Evolutionary conservation across 2,888 invertebrate species (phyloP).

Genomic region (Mechanitis messenoides): DNA sequence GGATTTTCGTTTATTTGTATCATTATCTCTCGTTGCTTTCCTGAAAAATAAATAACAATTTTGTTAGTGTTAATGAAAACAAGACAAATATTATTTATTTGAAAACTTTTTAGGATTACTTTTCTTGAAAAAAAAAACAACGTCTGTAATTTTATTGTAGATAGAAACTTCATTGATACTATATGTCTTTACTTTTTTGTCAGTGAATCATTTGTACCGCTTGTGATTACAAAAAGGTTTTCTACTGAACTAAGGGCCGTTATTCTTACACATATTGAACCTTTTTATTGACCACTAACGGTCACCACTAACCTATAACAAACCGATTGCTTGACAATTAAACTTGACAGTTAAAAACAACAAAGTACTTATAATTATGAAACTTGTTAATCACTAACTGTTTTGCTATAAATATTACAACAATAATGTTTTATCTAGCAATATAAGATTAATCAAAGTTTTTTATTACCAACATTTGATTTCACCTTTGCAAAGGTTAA

Average conservation of each 20-base stretch:
- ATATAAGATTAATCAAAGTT: neutral
- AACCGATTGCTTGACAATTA: neutral
- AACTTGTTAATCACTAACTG: no score
- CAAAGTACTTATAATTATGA: no score
- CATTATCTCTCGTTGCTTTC: slow-evolving; percentile 50
- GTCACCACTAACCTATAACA: neutral
- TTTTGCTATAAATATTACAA: neutral
- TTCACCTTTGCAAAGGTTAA: slow-evolving; percentile 3
- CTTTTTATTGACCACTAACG: slow-evolving; percentile 2
- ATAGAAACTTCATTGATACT: no score
- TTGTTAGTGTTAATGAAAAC: neutral
- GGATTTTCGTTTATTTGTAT: slow-evolving; percentile 56
- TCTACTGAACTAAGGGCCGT: slow-evolving; percentile 1
- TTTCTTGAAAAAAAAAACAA: no score
- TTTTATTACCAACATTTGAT: neutral
- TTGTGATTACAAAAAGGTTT: slow-evolving; percentile 6
- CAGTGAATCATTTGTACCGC: neutral
- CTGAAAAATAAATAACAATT: slow-evolving; percentile 48
- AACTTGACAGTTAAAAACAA: neutral
- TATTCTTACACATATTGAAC: neutral
- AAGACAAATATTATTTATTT: neutral
- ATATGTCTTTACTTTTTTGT: no score
- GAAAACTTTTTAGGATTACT: no score
- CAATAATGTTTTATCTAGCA: neutral
- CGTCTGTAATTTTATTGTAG: no score